phyloP scores from a whole-genome alignment of 1,140 invertebrate species.

The Zaprionus ghesquierei region DNA sequence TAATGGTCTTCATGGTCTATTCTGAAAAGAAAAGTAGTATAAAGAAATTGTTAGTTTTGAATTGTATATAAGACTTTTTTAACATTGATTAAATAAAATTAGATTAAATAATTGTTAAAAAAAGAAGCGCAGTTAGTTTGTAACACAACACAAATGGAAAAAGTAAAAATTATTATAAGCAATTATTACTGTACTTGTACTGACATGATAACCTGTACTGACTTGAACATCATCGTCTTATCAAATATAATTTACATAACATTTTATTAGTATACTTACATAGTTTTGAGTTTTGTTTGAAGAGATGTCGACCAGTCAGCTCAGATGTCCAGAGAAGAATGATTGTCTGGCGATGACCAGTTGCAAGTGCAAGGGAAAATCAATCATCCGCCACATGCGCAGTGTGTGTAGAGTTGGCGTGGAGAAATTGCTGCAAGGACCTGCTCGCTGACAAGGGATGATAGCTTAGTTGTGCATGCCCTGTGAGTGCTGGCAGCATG shows the following conservation, averaged over 20 bases:
- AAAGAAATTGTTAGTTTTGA: neutral
- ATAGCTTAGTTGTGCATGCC: constrained; percentile 22
- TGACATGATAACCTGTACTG: too few species aligned
- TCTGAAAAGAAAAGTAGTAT: neutral
- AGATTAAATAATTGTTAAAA: too few species aligned
- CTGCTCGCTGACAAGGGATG: constrained; percentile 23
- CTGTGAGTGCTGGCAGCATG: constrained; percentile 1
- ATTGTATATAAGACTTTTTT: too few species aligned
- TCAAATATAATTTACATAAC: neutral
- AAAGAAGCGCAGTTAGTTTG: too few species aligned
- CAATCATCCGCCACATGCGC: constrained; percentile 72
- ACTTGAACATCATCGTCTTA: neutral
- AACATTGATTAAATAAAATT: too few species aligned
- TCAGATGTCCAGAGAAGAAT: neutral
- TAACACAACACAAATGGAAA: too few species aligned
- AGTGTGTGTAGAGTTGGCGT: neutral
- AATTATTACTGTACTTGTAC: too few species aligned
- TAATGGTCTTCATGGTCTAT: neutral
- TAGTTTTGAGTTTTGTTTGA: neutral
- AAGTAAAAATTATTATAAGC: too few species aligned
- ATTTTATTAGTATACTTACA: constrained; percentile 14
- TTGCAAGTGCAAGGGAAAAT: constrained; percentile 40
- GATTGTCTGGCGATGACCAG: neutral
- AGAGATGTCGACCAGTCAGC: neutral
- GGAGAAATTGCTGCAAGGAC: constrained; percentile 39